Conservation (phyloP, 2,797 vertebrate species). For the Gobionotothen gibberifrons region DNA sequence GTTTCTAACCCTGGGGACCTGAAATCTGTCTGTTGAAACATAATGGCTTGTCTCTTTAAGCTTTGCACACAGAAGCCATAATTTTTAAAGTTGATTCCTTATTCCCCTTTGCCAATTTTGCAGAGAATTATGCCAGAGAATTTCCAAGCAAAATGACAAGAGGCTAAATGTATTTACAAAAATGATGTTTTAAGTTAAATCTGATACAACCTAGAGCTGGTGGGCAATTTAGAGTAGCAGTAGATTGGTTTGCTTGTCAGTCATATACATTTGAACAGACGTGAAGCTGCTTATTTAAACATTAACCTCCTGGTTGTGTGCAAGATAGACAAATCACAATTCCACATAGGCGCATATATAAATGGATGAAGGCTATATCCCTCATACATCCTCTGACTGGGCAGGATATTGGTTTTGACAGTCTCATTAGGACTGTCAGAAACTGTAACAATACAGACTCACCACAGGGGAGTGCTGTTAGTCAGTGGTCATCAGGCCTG, state of each 20-base stretch:
- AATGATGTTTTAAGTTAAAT: constrained; percentile 18
- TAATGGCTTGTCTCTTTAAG: constrained; percentile 35
- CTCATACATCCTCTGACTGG: no score
- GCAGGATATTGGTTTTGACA: neutral
- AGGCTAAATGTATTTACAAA: constrained; percentile 7
- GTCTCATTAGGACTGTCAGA: neutral
- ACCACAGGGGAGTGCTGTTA: constrained; percentile 66
- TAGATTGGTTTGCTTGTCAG: constrained; percentile 3
- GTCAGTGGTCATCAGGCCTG: constrained; percentile 31
- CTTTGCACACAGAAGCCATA: constrained; percentile 28
- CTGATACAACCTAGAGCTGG: neutral
- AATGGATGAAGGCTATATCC: neutral
- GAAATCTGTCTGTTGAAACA: constrained; percentile 40
- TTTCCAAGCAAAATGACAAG: constrained; percentile 4
- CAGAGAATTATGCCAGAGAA: constrained; percentile 23
- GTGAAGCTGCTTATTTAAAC: constrained; percentile 16
- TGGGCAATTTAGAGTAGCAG: neutral
- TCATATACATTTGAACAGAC: constrained; percentile 8
- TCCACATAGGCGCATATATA: neutral
- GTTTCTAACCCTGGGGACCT: constrained; percentile 35
- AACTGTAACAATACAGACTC: constrained; percentile 34
- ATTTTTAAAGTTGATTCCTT: constrained; percentile 26
- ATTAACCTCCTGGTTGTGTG: neutral
- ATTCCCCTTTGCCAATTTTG: constrained; percentile 34
- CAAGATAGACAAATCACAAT: constrained; percentile 2